Base-by-base conservation (phyloP, 2,888 invertebrate species). In the Macrophya annulata region DNA sequence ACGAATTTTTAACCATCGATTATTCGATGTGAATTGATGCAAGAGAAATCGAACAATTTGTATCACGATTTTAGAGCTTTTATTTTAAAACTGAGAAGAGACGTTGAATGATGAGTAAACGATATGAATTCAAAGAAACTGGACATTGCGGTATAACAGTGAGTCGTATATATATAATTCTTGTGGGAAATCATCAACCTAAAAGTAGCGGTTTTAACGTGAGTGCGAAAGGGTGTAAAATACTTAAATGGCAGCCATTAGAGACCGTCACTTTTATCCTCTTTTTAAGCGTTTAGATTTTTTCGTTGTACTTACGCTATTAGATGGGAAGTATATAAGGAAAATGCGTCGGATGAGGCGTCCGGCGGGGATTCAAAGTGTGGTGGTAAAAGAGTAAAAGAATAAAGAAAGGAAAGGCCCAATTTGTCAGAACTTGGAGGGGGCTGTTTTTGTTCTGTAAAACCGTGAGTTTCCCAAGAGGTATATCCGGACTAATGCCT, bases 191-290 rank as follows among this genome's bases (percentile, higher is more conserved):
- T 79, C 59, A 79, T 79, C 79, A 21, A 37, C 40, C 59, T 79
- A 79, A 79, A 55, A 79, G 79, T 79, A 10, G 31, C 40, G 55
- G 37, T 37, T 37, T 71, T 40, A 79, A 79, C 40, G 37, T 79
- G 48, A 79, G 55, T 55, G 79, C 79, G 79, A 79, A 79, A 12
- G 77, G 45, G 77, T 79, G 77, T 79, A 79, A 79, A 79, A 59
- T 31, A 79, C 79, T 59, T n/a, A 79, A 79, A 55, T 55, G 51
- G 40, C 31, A 15, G 59, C 59, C 79, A 59, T 55, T 79, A 55
- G 79, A 79, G 77, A 79, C 77, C 77, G 77, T 55, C 37, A 51
- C 48, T 45, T 45, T 76, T 59, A 40, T 79, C 59, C 37, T 40
- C 55, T 79, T 79, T 79, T 79, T 55, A 21, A 79, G 59, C 40